phyloP scores from a whole-genome alignment of 2,797 vertebrate species.

The Typhlichthys eigenmanni region DNA sequence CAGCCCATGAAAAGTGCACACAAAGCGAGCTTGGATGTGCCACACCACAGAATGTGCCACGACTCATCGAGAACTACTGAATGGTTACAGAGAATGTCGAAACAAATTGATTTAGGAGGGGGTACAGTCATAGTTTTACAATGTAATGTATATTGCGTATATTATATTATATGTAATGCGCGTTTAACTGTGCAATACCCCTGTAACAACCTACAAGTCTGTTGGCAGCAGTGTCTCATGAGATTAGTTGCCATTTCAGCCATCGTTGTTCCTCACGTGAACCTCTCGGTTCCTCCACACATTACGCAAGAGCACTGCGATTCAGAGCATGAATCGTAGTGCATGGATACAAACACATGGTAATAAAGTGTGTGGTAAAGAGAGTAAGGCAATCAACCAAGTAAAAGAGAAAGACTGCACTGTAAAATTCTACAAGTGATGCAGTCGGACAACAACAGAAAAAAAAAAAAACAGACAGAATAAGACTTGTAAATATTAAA shows the following conservation, averaged over 20 bases:
- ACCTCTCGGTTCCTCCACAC: slow-evolving; percentile 46
- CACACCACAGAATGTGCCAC: neutral
- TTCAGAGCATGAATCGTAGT: slow-evolving; percentile 38
- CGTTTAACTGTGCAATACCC: neutral
- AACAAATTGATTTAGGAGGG: neutral
- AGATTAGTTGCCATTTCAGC: slow-evolving; percentile 11
- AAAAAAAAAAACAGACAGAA: slow-evolving; percentile 23
- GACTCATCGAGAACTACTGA: neutral
- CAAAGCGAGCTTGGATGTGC: neutral
- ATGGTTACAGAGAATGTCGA: neutral
- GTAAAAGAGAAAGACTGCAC: neutral
- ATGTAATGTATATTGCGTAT: neutral
- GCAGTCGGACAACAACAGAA: slow-evolving; percentile 38
- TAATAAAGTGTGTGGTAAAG: neutral
- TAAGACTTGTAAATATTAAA: too few species aligned
- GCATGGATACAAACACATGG: slow-evolving; percentile 17
- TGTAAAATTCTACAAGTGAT: slow-evolving; percentile 36
- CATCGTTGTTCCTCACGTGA: slow-evolving; percentile 30
- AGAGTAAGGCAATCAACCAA: too few species aligned
- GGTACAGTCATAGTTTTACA: slow-evolving; percentile 1
- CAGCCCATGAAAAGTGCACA: neutral
- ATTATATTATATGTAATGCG: too few species aligned
- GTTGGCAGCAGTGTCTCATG: slow-evolving; percentile 17
- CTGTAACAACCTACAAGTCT: slow-evolving; percentile 1
- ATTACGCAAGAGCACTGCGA: slow-evolving; percentile 48